phyloP scores from a whole-genome alignment of 1,140 invertebrate genomes.

The Melipona quadrifasciata region DNA sequence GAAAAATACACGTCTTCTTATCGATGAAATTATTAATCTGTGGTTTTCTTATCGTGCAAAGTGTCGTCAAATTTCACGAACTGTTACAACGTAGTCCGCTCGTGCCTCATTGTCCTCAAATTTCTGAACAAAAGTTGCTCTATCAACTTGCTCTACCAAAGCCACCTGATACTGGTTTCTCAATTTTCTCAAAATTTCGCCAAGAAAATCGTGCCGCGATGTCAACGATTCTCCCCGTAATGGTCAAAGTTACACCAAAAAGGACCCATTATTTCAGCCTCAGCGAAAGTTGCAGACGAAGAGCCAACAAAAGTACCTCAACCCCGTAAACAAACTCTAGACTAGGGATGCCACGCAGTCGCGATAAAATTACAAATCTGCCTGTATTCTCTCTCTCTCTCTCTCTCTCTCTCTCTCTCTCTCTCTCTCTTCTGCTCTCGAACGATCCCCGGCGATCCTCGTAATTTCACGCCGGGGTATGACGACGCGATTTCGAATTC shows the following conservation, averaged over 20 bases:
- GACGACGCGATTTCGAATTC: slow-evolving; percentile 45
- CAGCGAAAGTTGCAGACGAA: background rate
- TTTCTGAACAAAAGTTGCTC: no score
- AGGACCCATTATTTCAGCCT: background rate
- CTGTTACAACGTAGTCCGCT: no score
- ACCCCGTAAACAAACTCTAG: slow-evolving; percentile 11
- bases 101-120: no score
- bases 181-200: no score
- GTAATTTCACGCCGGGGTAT: slow-evolving; percentile 41
- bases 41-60: no score
- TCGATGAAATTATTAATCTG: no score
- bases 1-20: no score
- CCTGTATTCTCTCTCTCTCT: background rate
- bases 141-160: no score
- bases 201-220: no score
- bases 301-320: slow-evolving; percentile 7
- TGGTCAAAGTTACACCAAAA: background rate
- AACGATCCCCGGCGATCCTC: background rate
- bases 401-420: background rate
- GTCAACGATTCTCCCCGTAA: no score
- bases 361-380: slow-evolving; percentile 33
- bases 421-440: background rate
- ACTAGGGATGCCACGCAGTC: background rate
- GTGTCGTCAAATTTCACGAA: no score
- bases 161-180: no score